Evolutionary conservation across 1,140 invertebrate genomes (phyloP).

Genomic region (Triops cancriformis): DNA sequence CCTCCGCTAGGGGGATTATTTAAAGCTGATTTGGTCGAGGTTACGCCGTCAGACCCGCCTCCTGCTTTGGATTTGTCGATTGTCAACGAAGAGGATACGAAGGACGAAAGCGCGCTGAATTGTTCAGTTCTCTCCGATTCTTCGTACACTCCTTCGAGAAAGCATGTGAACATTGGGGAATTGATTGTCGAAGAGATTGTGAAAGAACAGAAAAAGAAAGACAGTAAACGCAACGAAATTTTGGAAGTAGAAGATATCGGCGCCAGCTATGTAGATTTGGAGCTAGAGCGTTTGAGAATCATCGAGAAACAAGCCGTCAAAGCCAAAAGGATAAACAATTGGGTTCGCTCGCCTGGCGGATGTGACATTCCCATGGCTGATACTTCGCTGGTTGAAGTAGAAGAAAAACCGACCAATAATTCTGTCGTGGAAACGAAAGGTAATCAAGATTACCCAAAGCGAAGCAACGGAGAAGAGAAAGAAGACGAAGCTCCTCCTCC

Average conservation of each 20-base stretch:
- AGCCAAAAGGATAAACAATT: background rate
- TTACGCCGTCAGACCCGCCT: background rate
- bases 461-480: background rate
- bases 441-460: too few relatives aligned
- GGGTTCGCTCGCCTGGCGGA: background rate
- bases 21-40: conserved; percentile 9
- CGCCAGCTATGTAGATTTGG: background rate
- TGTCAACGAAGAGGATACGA: background rate
- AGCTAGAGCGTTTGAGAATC: background rate
- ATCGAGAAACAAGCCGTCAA: background rate
- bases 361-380: background rate
- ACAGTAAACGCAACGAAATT: background rate
- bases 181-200: background rate
- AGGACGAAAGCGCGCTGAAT: background rate
- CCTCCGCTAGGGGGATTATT: conserved; percentile 3
- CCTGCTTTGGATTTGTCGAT: background rate
- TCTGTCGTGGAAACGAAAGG: too few relatives aligned
- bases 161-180: background rate
- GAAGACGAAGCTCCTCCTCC: background rate
- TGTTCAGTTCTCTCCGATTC: background rate
- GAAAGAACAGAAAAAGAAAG: background rate
- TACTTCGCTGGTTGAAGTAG: background rate
- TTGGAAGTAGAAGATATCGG: background rate
- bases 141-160: background rate
- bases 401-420: background rate